A percentile compares a stretch with the other conserved stretches of the same genome.
These are phyloP conservation scores for Cotesia glomerata DNA, from an alignment of 1,140 invertebrate genomes.

Conservation along the genomic window DNA sequence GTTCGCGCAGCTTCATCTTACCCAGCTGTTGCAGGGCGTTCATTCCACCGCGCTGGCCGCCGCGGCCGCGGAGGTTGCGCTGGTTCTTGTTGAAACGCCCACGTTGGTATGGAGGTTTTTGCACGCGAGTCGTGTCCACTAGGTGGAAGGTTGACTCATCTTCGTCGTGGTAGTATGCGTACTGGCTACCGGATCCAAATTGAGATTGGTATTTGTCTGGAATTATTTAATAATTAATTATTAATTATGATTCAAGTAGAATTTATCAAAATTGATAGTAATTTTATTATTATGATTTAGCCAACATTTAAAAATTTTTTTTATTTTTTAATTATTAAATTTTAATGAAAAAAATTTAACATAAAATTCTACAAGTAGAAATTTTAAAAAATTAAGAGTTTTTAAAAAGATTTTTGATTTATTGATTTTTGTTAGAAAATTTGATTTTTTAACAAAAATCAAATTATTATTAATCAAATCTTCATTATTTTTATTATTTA, in stretches of 20 bases:
- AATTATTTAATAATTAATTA: background rate
- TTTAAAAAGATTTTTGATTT: too few relatives aligned
- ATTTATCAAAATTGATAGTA: too few relatives aligned
- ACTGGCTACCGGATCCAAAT: constrained; percentile 93
- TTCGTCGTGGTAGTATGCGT: constrained; percentile 97
- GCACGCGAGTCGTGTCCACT: constrained; percentile 91
- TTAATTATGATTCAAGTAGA: background rate
- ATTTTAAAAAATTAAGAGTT: background rate
- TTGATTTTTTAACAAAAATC: too few relatives aligned
- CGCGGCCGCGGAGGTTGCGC: constrained; percentile 79
- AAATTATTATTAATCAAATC: too few relatives aligned
- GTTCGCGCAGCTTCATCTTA: constrained; percentile 66
- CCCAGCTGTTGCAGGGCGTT: constrained; percentile 73
- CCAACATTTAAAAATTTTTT: too few relatives aligned
- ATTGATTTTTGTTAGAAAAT: background rate
- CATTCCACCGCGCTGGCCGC: constrained; percentile 73
- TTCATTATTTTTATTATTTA: too few relatives aligned
- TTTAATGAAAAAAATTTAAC: background rate
- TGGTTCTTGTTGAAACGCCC: constrained; percentile 81
- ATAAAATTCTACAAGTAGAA: background rate
- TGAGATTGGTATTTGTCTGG: constrained; percentile 94
- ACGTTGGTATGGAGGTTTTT: constrained; percentile 89
- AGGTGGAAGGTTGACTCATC: constrained; percentile 98
- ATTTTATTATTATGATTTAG: too few relatives aligned
- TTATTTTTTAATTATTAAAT: too few relatives aligned